Evolutionary conservation across 1,140 invertebrate species (phyloP).

Genomic region (Globodera rostochiensis): DNA sequence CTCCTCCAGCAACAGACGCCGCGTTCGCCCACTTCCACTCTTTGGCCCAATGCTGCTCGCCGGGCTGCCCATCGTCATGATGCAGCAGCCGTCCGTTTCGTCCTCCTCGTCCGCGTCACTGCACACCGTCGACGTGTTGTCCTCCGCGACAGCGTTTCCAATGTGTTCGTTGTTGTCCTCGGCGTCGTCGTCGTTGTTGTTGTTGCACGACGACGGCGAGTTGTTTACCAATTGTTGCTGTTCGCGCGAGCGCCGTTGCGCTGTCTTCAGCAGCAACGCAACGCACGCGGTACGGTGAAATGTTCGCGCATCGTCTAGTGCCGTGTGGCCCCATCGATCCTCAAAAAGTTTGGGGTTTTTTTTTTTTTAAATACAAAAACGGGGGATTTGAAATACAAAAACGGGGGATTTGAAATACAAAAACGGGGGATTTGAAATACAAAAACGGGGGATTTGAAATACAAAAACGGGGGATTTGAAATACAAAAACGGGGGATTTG

Average conservation of each 20-base stretch:
- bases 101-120: background rate
- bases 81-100: background rate
- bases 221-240: background rate
- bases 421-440: no score
- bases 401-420: no score
- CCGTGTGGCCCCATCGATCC: constrained; percentile 59
- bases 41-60: background rate
- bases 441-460: no score
- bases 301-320: constrained; percentile 60
- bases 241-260: background rate
- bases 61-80: background rate
- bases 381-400: no score
- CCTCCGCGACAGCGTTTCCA: background rate
- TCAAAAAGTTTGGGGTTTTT: background rate
- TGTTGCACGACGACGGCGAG: background rate
- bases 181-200: background rate
- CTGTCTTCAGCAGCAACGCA: constrained; percentile 38
- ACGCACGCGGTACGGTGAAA: constrained; percentile 52
- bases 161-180: background rate
- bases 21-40: background rate
- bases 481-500: no score
- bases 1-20: background rate
- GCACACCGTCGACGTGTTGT: constrained; percentile 4
- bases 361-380: background rate
- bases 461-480: no score